Percentiles rank a stretch among this genome's conserved stretches.
Evolutionary conservation across 92 coral and sea anemone genomes (phyloP).

Genomic region (Phymanthus crucifer): DNA sequence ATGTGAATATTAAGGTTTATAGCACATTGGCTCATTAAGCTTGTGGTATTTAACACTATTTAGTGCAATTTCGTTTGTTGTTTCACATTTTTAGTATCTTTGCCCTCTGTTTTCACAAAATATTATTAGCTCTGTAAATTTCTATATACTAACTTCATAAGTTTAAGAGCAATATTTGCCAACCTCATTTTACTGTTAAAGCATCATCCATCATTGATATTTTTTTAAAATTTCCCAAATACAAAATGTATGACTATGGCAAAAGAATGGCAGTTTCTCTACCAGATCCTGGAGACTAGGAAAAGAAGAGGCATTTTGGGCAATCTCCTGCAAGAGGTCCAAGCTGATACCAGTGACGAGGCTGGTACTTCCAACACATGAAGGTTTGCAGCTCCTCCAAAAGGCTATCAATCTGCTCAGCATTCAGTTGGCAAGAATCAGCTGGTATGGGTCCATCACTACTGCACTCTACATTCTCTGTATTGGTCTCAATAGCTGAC

Average conservation of each 20-base stretch:
- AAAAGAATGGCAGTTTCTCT: conserved; percentile 42
- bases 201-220: not conserved
- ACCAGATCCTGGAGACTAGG: conserved; percentile 32
- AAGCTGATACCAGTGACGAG: conserved; percentile 54
- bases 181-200: too few species aligned
- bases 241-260: conserved; percentile 44
- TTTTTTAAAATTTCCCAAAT: conserved; percentile 42
- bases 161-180: too few species aligned
- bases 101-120: too few species aligned
- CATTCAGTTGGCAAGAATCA: conserved; percentile 4
- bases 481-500: not conserved
- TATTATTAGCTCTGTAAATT: too few species aligned
- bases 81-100: too few species aligned
- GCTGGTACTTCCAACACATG: conserved; percentile 60
- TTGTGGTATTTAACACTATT: too few species aligned
- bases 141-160: too few species aligned
- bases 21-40: too few species aligned
- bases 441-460: not conserved
- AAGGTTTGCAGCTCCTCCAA: conserved; percentile 40
- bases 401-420: conserved; percentile 33
- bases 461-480: conserved; percentile 3
- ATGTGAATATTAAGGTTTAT: too few species aligned
- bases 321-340: conserved; percentile 37
- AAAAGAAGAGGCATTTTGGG: conserved; percentile 39
- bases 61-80: too few species aligned